phyloP scores from a whole-genome alignment of 2,113 vertebrate species.

The Tetraodon nigroviridis region DNA sequence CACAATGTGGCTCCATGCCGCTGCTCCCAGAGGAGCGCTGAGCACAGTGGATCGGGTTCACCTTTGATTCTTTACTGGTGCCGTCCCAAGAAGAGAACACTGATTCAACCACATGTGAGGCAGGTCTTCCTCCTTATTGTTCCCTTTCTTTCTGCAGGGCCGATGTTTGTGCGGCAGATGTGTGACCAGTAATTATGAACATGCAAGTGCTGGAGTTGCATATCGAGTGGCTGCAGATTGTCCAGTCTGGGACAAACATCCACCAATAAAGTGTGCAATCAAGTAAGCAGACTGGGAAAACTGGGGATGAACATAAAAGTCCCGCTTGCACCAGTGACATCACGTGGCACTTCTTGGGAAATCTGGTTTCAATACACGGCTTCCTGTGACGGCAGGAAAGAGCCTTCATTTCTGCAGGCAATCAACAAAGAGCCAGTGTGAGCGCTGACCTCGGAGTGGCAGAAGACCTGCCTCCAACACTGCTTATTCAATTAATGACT shows the following conservation, averaged over 20 bases:
- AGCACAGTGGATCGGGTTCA: conserved; percentile 60
- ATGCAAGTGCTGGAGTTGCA: conserved; percentile 24
- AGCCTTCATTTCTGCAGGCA: conserved; percentile 74
- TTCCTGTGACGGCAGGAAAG: conserved; percentile 84
- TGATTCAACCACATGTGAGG: conserved; percentile 60
- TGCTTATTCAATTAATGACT: conserved; percentile 59
- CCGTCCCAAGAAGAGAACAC: conserved; percentile 20
- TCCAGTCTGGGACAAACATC: background rate
- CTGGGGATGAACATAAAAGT: conserved; percentile 12
- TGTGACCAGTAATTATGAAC: conserved; percentile 39
- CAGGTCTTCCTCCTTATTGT: conserved; percentile 43
- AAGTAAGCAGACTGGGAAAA: background rate
- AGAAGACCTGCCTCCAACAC: conserved; percentile 47
- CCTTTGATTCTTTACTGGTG: conserved; percentile 40
- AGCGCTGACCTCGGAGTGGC: conserved; percentile 53
- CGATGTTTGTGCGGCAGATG: conserved; percentile 54
- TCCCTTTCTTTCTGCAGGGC: conserved; percentile 36
- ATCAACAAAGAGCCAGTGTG: conserved; percentile 77
- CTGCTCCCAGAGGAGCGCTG: conserved; percentile 31
- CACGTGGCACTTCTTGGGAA: conserved; percentile 46
- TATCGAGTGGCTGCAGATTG: conserved; percentile 13
- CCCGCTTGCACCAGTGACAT: conserved; percentile 36
- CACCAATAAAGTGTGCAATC: background rate
- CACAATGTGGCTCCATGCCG: conserved; percentile 57
- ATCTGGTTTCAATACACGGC: conserved; percentile 82